These are phyloP conservation scores for Eurois occulta DNA, from an alignment of 2,888 invertebrate species.

Conservation along the genomic window DNA sequence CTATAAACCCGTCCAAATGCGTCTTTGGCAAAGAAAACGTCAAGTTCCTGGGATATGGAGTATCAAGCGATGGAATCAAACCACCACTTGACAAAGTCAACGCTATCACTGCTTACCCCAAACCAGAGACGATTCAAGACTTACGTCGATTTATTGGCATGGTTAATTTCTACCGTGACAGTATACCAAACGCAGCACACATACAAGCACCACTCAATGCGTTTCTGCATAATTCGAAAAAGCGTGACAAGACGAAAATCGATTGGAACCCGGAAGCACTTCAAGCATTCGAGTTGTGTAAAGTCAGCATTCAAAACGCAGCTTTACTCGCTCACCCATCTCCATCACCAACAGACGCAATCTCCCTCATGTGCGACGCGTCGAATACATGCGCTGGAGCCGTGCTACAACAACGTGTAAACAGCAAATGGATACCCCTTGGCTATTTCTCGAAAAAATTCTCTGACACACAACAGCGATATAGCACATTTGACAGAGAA, in stretches of 20 bases:
- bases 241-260: too few species aligned
- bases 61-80: background rate
- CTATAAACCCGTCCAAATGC: background rate
- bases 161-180: background rate
- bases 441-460: constrained; percentile 13
- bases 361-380: too few species aligned
- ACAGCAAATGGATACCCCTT: background rate
- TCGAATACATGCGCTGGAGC: background rate
- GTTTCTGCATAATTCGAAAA: too few species aligned
- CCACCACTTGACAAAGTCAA: background rate
- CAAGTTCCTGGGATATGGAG: background rate
- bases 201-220: too few species aligned
- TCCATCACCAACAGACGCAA: background rate
- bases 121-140: background rate
- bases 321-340: background rate
- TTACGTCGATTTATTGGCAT: background rate
- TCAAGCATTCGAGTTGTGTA: too few species aligned
- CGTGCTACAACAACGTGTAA: background rate
- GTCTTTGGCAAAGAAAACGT: background rate
- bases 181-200: constrained; percentile 12
- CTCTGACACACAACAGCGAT: background rate
- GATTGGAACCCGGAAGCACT: too few species aligned
- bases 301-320: too few species aligned
- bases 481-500: constrained; percentile 7
- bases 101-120: background rate